Conservation (phyloP, 2,888 invertebrate genomes). For the Archaeoteleia sp. region DNA sequence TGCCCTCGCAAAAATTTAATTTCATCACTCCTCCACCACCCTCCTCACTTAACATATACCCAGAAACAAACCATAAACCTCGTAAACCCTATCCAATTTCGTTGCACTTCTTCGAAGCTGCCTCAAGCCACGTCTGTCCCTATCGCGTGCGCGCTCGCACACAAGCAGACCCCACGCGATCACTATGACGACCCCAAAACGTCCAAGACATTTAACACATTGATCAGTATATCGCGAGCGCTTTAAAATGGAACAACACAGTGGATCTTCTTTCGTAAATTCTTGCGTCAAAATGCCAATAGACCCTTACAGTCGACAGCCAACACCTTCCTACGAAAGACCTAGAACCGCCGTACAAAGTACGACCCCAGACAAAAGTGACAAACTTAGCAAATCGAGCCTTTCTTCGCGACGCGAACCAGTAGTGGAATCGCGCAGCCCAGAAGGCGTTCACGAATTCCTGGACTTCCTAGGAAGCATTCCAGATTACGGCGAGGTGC, state of each 20-base stretch:
- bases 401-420: slow-evolving; percentile 52
- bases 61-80: too few species aligned
- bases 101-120: too few species aligned
- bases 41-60: too few species aligned
- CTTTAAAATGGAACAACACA: slow-evolving; percentile 76
- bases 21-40: too few species aligned
- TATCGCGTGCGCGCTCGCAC: slow-evolving; percentile 8
- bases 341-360: slow-evolving; percentile 48
- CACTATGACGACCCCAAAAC: slow-evolving; percentile 33
- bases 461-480: slow-evolving; percentile 86
- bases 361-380: slow-evolving; percentile 29
- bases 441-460: slow-evolving; percentile 76
- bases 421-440: slow-evolving; percentile 26
- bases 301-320: slow-evolving; percentile 83
- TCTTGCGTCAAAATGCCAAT: slow-evolving; percentile 84
- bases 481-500: slow-evolving; percentile 86
- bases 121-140: too few species aligned
- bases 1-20: too few species aligned
- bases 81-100: too few species aligned
- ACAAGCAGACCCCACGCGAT: slow-evolving; percentile 20
- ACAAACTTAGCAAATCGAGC: slow-evolving; percentile 26
- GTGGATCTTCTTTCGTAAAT: slow-evolving; percentile 81
- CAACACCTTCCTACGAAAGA: slow-evolving; percentile 83
- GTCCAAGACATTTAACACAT: slow-evolving; percentile 21
- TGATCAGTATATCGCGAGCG: slow-evolving; percentile 32